Base-by-base conservation (phyloP, 2,888 invertebrate species). In the Trachelus stipa region DNA sequence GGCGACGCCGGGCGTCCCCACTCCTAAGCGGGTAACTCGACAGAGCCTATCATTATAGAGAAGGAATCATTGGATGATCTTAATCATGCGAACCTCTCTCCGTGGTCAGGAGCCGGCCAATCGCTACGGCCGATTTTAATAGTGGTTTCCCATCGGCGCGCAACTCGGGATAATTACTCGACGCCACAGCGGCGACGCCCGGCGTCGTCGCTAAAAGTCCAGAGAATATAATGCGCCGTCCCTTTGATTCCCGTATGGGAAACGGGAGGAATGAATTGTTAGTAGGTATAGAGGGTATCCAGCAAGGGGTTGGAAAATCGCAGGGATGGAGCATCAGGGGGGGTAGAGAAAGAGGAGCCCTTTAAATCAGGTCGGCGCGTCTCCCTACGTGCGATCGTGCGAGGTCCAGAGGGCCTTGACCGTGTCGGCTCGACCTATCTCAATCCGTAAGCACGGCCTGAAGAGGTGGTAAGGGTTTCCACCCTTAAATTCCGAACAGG, bases 1-100 rank as follows among this genome's bases (percentile, higher is more conserved):
- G 78, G 77, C 76, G 73, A 73, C 73, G 73, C 34, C 75, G 78
- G 74, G 73, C 73, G 68, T 34, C 83, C 82, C 83, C 82, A 82
- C 71, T 71, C 71, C 33, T 0, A 33, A n/a, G 30, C 85, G 83
- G 85, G 85, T 84, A 85, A 84, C 86, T 79, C 82, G 75, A 80
- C 81, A 83, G 84, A 86, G 88, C 88, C 91, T 90, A 90, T 91
- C 91, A 91, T 91, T 91, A 91, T 90, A 91, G 90, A 90, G 91
- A 91, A 91, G 90, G 88, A 91, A 91, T 91, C 91, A 91, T 91
- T 91, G 91, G 91, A 90, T 91, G 90, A 90, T 91, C 91, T 91
- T 90, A 91, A 91, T 91, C 90, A 90, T 90, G 90, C 90, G 88
- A 90, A 88, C 88, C 88, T 88, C 87, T 89, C 89, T 86, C 87